These are phyloP conservation scores for Ptychadena robeensis DNA, from an alignment of 2,797 vertebrate species.

Conservation along the genomic window DNA sequence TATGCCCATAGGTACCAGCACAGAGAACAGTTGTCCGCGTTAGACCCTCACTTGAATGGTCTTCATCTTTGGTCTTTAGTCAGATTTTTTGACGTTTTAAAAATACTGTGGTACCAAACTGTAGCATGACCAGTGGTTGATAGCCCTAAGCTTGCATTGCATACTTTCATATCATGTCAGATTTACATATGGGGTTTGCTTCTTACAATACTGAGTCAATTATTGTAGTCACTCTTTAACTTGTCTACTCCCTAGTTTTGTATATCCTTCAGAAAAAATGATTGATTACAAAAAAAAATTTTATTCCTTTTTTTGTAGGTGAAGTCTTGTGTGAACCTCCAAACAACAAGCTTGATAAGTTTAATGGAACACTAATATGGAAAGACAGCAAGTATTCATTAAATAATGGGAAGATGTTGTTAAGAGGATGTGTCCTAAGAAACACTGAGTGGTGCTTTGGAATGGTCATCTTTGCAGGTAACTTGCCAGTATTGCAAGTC, in stretches of 20 bases:
- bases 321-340: conserved; percentile 84
- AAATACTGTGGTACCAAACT: no score
- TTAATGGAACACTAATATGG: conserved; percentile 80
- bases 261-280: background rate
- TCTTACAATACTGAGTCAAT: background rate
- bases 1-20: background rate
- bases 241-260: no score
- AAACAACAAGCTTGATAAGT: conserved; percentile 86
- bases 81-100: background rate
- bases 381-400: conserved; percentile 78
- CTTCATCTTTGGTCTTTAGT: background rate
- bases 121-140: no score
- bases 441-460: conserved; percentile 89
- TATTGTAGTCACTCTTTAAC: no score
- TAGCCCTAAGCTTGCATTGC: no score
- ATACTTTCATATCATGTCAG: no score
- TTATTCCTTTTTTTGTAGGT: conserved; percentile 71
- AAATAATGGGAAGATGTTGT: conserved; percentile 81
- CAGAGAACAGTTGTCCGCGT: background rate
- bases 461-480: conserved; percentile 86
- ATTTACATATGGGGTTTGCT: background rate
- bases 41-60: background rate
- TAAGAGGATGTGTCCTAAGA: conserved; percentile 83
- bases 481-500: background rate
- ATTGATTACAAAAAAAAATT: background rate